Percentiles rank a stretch among this genome's conserved stretches.
Conservation (phyloP, 2,113 vertebrate genomes). For the Nycticryphes semicollaris region DNA sequence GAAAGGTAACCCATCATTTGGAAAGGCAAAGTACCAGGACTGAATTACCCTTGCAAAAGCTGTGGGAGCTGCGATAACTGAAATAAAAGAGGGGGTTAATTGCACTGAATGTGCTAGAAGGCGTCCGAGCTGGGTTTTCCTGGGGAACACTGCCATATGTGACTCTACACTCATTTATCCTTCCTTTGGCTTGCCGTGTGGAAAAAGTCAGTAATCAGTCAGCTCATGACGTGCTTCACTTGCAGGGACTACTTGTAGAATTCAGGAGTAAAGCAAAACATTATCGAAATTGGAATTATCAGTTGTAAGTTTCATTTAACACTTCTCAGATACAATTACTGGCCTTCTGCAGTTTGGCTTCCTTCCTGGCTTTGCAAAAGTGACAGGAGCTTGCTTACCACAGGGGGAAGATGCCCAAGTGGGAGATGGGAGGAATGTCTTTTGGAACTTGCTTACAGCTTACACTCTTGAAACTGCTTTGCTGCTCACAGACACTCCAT, state of each 20-base stretch:
- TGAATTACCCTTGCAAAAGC: not conserved
- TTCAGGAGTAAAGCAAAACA: not conserved
- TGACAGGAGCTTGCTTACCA: not conserved
- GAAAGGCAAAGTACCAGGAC: not conserved
- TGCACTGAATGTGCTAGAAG: not conserved
- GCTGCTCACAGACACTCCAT: not conserved
- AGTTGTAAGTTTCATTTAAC: not conserved
- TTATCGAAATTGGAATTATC: not conserved
- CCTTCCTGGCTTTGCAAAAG: not conserved
- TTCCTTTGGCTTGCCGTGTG: conserved; percentile 14
- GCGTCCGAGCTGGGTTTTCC: not conserved
- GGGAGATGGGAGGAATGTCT: not conserved
- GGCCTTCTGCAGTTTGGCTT: not conserved
- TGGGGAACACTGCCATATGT: conserved; percentile 14
- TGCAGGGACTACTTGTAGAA: not conserved
- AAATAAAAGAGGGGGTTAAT: not conserved
- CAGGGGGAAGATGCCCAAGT: not conserved
- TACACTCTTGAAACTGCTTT: not conserved
- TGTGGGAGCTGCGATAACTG: not conserved
- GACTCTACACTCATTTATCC: conserved; percentile 8
- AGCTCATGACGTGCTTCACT: not conserved
- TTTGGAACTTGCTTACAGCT: not conserved
- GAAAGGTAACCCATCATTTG: not conserved
- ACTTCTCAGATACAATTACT: not conserved
- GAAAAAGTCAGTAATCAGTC: conserved; percentile 40